phyloP scores from a whole-genome alignment of 2,888 invertebrate species.

The Sycophila texana region DNA sequence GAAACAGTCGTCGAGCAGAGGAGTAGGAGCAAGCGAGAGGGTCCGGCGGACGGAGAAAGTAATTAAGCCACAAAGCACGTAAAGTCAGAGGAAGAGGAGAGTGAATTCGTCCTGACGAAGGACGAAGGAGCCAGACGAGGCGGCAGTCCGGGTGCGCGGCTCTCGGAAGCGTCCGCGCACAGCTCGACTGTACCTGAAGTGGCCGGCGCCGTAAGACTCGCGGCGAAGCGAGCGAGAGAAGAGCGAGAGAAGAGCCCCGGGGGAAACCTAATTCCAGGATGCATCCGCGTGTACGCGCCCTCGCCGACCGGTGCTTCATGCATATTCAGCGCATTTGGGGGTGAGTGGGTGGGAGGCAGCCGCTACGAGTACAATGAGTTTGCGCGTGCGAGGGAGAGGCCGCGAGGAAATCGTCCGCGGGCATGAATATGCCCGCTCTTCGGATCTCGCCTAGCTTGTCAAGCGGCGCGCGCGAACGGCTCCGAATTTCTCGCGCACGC shows the following conservation, averaged over 20 bases:
- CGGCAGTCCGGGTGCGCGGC: not conserved
- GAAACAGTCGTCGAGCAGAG: too few species aligned
- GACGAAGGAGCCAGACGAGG: not conserved
- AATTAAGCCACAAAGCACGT: too few species aligned
- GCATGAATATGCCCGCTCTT: constrained; percentile 41
- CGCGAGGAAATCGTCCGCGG: constrained; percentile 61
- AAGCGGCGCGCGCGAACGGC: not conserved
- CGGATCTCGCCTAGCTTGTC: constrained; percentile 4
- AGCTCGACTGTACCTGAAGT: not conserved
- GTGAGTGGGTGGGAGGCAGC: constrained; percentile 28
- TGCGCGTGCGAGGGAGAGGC: too few species aligned
- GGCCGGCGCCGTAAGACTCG: not conserved
- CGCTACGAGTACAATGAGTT: constrained; percentile 51
- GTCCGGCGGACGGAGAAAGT: too few species aligned
- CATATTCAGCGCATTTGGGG: constrained; percentile 72
- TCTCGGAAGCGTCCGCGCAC: not conserved
- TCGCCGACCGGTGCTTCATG: constrained; percentile 63
- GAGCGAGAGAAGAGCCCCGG: constrained; percentile 53
- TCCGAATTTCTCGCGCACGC: not conserved
- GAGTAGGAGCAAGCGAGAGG: too few species aligned
- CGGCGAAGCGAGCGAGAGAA: constrained; percentile 47
- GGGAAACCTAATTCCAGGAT: constrained; percentile 71
- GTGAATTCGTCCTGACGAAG: too few species aligned
- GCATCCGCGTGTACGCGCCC: constrained; percentile 57
- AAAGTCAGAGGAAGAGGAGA: too few species aligned